Evolutionary conservation across 2,888 invertebrate species (phyloP), one percentile per base, ranked within the genome.

Genomic region (Laothoe populi): DNA sequence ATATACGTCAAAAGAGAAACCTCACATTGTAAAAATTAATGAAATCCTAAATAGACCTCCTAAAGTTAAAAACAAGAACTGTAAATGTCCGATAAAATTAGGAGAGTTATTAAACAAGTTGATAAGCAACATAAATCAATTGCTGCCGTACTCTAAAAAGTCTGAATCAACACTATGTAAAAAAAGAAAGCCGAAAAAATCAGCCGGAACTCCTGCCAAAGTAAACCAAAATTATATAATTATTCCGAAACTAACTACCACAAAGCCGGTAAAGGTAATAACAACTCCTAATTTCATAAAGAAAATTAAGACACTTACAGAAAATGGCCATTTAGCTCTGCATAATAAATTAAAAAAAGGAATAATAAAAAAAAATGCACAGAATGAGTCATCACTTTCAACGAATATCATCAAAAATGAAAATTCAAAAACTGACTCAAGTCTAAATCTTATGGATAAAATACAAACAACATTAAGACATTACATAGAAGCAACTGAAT

Each of bases 61-160:
- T 21, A 19, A 13, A 31, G 13, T 26, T 7, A 21, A 31, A 40
- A 26, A 4, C 31, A 26, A 16, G 7, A 53, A 21, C 59, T 89
- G 89, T 65, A 79, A 72, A 63, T 90, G 89, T 68, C 74, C 79
- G 2, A 72, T 71, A 31, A 77, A 79, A 42, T 40, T 87, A 10
- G 70, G 73, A 10, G 46, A 71, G 3, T 64, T 81, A 2, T 69
- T 82, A 45, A 71, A 57, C 48, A 87, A 82, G 73, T 70, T 86
- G 21, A 64, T 86, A 23, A 42, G 63, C 26, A 71, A 71, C 46
- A 67, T 88, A 46, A 74, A 82, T 67, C 73, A 76, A 35, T 58
- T 85, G 3, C 63, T 83, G 21, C 76, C 82, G 35, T 67, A 74
- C 59, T 65, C 45, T 38, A 60, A 64, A 59, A 16, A 45, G 42